Evolutionary conservation across 2,888 invertebrate genomes (phyloP), one percentile per base, ranked within the genome.

Genomic region (Megastigmus dorsalis): DNA sequence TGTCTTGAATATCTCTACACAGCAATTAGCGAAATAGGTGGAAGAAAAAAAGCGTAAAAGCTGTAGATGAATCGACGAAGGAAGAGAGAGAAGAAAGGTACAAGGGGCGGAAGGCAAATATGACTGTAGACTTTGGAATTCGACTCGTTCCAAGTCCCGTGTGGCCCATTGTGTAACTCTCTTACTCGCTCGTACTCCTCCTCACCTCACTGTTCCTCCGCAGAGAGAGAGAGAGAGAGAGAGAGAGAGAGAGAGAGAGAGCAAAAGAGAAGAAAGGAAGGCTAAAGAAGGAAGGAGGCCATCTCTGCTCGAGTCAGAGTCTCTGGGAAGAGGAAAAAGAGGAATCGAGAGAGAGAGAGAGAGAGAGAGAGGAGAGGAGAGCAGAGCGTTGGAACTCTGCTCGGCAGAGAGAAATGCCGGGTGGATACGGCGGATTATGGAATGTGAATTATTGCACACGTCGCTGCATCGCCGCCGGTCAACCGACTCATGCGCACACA

Each of bases 391-490:
- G n/a, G n/a, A n/a, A n/a, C n/a, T n/a, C n/a, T n/a, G n/a, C n/a
- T n/a, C n/a, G n/a, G n/a, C n/a, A n/a, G n/a, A n/a, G 33, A 50
- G 33, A 20, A 45, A 15, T 45, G 38, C 30, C 59, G 45, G 20
- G 55, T 55, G 55, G 70, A 63, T 55, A 55, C 63, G 59, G 30
- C 57, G 71, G 71, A 71, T 71, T 71, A 71, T 63, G 71, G 71
- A 71, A 71, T 71, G 71, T 63, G 71, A 71, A 48, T 71, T 63
- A 71, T 69, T 62, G 54, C 62, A 70, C 70, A 45, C 62, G 70
- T 70, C 70, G 70, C 13, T 30, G 60, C 38, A 33, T 54, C 38
- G 68, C 68, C 68, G 68, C 68, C 59, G 68, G 59, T 59, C 59
- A 59, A 20, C 26, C 33, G 10, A 13, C 26, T 33, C 15, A 10